phyloP scores from a whole-genome alignment of 1,140 invertebrate species.

The Popillia japonica region DNA sequence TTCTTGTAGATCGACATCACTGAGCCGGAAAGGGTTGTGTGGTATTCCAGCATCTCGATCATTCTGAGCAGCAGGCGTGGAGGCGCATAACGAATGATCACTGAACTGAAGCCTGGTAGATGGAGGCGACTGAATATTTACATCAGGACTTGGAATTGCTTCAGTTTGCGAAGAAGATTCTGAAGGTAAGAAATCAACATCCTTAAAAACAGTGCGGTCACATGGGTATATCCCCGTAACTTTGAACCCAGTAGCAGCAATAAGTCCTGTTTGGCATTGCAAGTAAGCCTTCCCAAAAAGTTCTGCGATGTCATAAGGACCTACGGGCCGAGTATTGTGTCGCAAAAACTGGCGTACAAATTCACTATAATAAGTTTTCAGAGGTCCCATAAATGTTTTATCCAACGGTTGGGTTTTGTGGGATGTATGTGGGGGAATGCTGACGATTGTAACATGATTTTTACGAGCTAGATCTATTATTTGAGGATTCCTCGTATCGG shows the following conservation, averaged over 20 bases:
- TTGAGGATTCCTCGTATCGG: too few relatives aligned
- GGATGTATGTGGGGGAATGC: too few relatives aligned
- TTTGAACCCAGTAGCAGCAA: slow-evolving; percentile 25
- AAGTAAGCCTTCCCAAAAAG: not conserved
- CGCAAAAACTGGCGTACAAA: not conserved
- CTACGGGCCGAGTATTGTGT: slow-evolving; percentile 4
- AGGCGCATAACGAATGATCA: not conserved
- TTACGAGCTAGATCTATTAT: too few relatives aligned
- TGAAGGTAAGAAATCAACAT: too few relatives aligned
- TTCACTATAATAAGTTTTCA: too few relatives aligned
- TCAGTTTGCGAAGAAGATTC: not conserved
- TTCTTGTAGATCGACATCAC: slow-evolving; percentile 6
- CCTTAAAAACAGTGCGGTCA: not conserved
- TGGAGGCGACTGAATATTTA: not conserved
- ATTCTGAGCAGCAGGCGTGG: slow-evolving; percentile 3
- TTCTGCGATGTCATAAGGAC: not conserved
- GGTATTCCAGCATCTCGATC: not conserved
- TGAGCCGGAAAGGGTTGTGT: not conserved
- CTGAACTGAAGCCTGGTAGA: not conserved
- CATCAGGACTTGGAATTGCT: not conserved
- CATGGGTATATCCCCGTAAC: slow-evolving; percentile 25
- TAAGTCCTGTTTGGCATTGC: slow-evolving; percentile 13
- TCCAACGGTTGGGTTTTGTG: too few relatives aligned
- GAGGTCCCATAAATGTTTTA: too few relatives aligned
- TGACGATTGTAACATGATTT: too few relatives aligned